phyloP scores from a whole-genome alignment of 2,888 invertebrate species.

The Dryomyza anilis region DNA sequence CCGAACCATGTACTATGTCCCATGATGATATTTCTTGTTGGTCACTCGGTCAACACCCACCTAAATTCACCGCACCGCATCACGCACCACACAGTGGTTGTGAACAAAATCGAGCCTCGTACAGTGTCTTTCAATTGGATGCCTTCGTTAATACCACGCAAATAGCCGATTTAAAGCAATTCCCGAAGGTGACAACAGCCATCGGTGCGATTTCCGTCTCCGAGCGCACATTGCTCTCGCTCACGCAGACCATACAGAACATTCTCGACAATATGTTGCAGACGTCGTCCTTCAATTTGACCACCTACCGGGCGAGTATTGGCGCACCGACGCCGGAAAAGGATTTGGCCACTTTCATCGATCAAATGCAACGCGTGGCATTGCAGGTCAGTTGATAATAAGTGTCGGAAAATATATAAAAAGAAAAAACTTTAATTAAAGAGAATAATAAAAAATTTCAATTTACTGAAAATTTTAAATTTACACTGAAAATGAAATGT shows the following conservation, averaged over 20 bases:
- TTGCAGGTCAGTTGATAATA: constrained; percentile 51
- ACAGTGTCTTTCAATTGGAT: constrained; percentile 73
- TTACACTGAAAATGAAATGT: too few species aligned
- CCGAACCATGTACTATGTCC: too few species aligned
- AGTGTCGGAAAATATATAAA: neutral
- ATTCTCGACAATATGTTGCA: constrained; percentile 60
- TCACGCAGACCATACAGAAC: constrained; percentile 58
- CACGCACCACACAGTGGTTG: constrained; percentile 66
- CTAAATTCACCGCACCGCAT: neutral
- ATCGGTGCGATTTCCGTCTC: constrained; percentile 58
- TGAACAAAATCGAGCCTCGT: constrained; percentile 73
- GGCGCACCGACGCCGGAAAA: constrained; percentile 61
- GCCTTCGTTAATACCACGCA: constrained; percentile 73
- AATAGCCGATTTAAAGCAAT: constrained; percentile 60
- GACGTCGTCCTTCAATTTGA: constrained; percentile 59
- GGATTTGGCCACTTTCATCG: constrained; percentile 61
- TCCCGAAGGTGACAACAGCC: constrained; percentile 58
- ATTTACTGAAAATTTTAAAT: too few species aligned
- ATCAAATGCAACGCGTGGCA: constrained; percentile 62
- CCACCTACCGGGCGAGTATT: constrained; percentile 56
- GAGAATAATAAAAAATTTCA: neutral
- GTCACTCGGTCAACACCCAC: neutral
- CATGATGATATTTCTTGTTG: too few species aligned
- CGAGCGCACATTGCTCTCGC: constrained; percentile 54
- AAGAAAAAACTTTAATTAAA: neutral